These are phyloP conservation scores for Villa cingulata DNA, from an alignment of 2,888 invertebrate genomes.

Conservation along the genomic window DNA sequence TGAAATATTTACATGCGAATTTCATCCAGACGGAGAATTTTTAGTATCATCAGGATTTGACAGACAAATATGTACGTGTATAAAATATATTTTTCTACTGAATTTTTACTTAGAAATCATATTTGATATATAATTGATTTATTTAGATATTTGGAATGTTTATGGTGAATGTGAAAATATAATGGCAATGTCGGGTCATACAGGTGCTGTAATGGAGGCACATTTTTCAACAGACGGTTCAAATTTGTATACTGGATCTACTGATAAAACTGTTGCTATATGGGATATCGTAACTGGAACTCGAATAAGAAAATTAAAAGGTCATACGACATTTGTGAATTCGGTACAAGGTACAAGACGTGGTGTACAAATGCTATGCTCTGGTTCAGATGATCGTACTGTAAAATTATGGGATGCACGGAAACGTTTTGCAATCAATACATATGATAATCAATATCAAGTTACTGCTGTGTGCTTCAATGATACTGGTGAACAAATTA, in stretches of 20 bases:
- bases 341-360: conserved; percentile 55
- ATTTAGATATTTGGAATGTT: conserved; percentile 85
- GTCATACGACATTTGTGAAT: conserved; percentile 64
- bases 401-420: conserved; percentile 80
- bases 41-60: conserved; percentile 93
- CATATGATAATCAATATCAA: conserved; percentile 59
- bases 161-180: conserved; percentile 98
- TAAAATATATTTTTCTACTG: neutral
- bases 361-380: conserved; percentile 81
- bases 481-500: conserved; percentile 89
- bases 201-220: conserved; percentile 88
- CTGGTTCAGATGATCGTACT: conserved; percentile 82
- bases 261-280: conserved; percentile 86
- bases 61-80: conserved; percentile 75
- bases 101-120: neutral
- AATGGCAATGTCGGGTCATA: conserved; percentile 84
- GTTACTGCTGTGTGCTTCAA: conserved; percentile 84
- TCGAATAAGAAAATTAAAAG: conserved; percentile 79
- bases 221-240: conserved; percentile 74
- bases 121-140: too few species aligned
- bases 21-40: conserved; percentile 92
- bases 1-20: conserved; percentile 84
- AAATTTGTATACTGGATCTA: conserved; percentile 80
- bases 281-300: conserved; percentile 90
- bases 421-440: conserved; percentile 63